These are phyloP conservation scores for Drosophila guanche DNA, from an alignment of 1,140 invertebrate genomes.

Conservation along the genomic window DNA sequence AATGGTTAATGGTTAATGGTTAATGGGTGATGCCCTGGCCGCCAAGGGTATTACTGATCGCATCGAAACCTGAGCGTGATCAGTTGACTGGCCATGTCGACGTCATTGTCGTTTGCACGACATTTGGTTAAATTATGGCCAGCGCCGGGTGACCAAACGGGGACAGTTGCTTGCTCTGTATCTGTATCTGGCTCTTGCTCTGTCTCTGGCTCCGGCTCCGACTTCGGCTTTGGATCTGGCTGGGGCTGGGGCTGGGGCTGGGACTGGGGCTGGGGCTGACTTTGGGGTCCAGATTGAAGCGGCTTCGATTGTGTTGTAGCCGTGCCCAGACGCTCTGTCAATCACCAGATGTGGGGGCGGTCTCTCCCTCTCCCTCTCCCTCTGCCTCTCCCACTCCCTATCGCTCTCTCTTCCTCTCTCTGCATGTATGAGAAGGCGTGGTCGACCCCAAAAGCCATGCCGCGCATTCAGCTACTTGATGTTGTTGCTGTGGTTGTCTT, in stretches of 20 bases:
- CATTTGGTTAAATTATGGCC: conserved; percentile 74
- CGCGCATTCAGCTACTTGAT: conserved; percentile 22
- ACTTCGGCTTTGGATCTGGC: conserved; percentile 13
- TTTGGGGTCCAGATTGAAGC: conserved; percentile 40
- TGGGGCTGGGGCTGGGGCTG: too few relatives aligned
- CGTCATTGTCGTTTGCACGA: conserved; percentile 60
- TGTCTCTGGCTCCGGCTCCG: conserved; percentile 2
- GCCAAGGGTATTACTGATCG: conserved; percentile 20
- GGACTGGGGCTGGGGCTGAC: background rate
- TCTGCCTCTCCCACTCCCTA: background rate
- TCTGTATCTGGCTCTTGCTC: background rate
- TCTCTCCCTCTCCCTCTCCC: background rate
- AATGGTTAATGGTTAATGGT: too few relatives aligned
- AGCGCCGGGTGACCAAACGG: conserved; percentile 59
- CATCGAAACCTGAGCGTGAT: conserved; percentile 34
- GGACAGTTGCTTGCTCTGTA: conserved; percentile 45
- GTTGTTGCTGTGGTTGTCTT: conserved; percentile 56
- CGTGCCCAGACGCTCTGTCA: conserved; percentile 67
- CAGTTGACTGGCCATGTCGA: conserved; percentile 35
- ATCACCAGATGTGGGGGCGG: conserved; percentile 53
- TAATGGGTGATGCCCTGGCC: too few relatives aligned
- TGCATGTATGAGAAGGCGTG: conserved; percentile 35
- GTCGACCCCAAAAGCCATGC: conserved; percentile 60
- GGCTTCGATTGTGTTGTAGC: conserved; percentile 61
- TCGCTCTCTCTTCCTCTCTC: background rate